phyloP scores from a whole-genome alignment of 2,113 vertebrate species.

The Spea bombifrons region DNA sequence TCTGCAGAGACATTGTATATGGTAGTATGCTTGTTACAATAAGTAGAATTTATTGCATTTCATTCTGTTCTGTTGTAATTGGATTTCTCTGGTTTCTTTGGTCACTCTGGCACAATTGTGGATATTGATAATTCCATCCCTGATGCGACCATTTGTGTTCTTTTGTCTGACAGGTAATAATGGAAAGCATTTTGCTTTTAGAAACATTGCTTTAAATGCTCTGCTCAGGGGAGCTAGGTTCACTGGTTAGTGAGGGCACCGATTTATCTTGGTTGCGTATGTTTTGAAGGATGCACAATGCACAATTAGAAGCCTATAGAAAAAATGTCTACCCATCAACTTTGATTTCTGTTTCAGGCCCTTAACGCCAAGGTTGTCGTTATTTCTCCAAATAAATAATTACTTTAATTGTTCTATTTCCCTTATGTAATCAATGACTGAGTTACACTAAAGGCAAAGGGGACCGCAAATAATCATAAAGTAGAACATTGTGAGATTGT shows the following conservation, averaged over 20 bases:
- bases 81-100: conserved; percentile 26
- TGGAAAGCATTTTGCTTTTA: conserved; percentile 23
- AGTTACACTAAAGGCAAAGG: too few species aligned
- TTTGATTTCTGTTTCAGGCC: neutral
- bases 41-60: conserved; percentile 44
- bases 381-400: conserved; percentile 5
- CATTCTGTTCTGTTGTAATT: conserved; percentile 31
- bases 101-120: conserved; percentile 41
- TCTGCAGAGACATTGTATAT: conserved; percentile 16
- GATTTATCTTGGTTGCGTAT: conserved; percentile 27
- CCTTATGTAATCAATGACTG: neutral
- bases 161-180: conserved; percentile 40
- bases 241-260: conserved; percentile 6
- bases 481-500: neutral
- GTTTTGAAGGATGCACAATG: neutral
- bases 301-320: conserved; percentile 11
- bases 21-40: conserved; percentile 22
- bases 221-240: conserved; percentile 13
- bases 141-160: conserved; percentile 34
- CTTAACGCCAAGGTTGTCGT: neutral
- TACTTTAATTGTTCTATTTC: neutral
- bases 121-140: conserved; percentile 45
- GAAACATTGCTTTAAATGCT: conserved; percentile 30
- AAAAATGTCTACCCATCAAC: conserved; percentile 15
- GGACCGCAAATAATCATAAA: too few species aligned